A percentile compares a stretch with the other conserved stretches of the same genome.
Conservation (phyloP, 2,797 vertebrate species). For the Falco cherrug region DNA sequence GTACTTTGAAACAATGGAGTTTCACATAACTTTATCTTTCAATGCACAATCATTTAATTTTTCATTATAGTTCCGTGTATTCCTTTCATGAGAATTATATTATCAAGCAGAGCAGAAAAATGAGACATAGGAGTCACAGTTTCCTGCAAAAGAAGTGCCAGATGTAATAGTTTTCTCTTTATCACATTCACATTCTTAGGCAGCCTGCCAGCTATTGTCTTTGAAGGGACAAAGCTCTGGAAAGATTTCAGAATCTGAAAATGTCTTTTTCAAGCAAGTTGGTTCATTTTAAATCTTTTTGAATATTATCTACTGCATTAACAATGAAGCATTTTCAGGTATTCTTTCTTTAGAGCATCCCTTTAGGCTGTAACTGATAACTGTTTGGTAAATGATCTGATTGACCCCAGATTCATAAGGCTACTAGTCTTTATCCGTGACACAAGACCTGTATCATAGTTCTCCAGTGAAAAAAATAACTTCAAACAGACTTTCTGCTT, state of each 20-base stretch:
- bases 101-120: slow-evolving; percentile 54
- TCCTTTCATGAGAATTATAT: slow-evolving; percentile 33
- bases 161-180: slow-evolving; percentile 34
- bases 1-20: neutral
- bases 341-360: neutral
- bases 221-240: neutral
- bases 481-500: neutral
- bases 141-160: slow-evolving; percentile 3
- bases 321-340: neutral
- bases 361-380: neutral
- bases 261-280: neutral
- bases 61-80: slow-evolving; percentile 34
- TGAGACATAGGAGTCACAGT: neutral
- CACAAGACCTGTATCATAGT: neutral
- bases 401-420: neutral
- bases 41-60: slow-evolving; percentile 31
- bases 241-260: neutral
- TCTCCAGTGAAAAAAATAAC: neutral
- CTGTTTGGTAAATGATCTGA: neutral
- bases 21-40: slow-evolving; percentile 48
- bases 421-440: neutral
- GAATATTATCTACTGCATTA: neutral
- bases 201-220: slow-evolving; percentile 21
- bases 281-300: neutral
- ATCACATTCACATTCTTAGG: neutral